Evolutionary conservation across 2,888 invertebrate species (phyloP).

Genomic region (Steinernema scapterisci): DNA sequence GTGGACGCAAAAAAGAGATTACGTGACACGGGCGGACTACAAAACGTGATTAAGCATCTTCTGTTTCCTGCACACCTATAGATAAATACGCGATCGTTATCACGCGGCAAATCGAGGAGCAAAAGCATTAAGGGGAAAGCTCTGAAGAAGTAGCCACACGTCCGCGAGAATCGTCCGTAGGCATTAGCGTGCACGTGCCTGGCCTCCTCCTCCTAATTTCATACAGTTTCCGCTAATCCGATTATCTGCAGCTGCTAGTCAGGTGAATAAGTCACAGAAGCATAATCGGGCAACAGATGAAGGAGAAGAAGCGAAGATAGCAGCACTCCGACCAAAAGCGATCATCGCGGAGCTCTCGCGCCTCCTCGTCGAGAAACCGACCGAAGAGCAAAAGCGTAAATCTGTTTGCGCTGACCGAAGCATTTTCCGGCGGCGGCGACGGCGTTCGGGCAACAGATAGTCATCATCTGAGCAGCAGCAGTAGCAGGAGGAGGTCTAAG

Average conservation of each 20-base stretch:
- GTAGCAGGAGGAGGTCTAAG: too few relatives aligned
- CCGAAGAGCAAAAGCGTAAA: constrained; percentile 31
- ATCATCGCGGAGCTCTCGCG: background rate
- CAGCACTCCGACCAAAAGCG: background rate
- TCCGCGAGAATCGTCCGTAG: background rate
- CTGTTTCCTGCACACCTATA: too few relatives aligned
- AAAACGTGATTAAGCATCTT: background rate
- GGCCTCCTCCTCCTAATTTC: constrained; percentile 31
- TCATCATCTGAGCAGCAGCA: constrained; percentile 10
- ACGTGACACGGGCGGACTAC: background rate
- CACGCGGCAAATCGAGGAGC: background rate
- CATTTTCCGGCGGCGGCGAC: constrained; percentile 13
- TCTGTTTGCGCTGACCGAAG: constrained; percentile 33
- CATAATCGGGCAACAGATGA: too few relatives aligned
- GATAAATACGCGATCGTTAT: too few relatives aligned
- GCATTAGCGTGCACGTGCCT: constrained; percentile 24
- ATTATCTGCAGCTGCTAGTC: constrained; percentile 28
- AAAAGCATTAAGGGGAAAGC: background rate
- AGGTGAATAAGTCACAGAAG: constrained; percentile 28
- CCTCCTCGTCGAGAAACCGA: constrained; percentile 7
- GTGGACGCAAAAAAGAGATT: background rate
- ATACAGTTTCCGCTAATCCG: constrained; percentile 19
- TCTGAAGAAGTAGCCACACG: background rate
- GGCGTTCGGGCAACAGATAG: constrained; percentile 13
- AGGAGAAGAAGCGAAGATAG: background rate